Evolutionary conservation across 2,888 invertebrate genomes (phyloP).

Genomic region (Toxonevra muliebris): DNA sequence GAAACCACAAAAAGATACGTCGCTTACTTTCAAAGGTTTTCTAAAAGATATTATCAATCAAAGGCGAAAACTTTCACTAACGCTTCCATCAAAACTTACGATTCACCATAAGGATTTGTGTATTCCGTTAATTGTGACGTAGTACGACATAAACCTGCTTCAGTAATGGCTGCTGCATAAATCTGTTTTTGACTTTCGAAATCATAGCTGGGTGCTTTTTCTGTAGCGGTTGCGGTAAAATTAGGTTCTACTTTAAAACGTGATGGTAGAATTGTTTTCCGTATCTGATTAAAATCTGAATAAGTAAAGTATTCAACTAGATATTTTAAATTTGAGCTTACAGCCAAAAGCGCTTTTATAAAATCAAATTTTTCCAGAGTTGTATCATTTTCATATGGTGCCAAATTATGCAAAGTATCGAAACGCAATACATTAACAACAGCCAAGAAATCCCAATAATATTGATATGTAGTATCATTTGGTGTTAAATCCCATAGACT

Average conservation of each 20-base stretch:
- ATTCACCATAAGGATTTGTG: slow-evolving; percentile 51
- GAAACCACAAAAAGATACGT: slow-evolving; percentile 41
- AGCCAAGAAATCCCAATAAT: slow-evolving; percentile 52
- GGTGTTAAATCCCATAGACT: slow-evolving; percentile 46
- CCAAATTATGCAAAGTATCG: slow-evolving; percentile 45
- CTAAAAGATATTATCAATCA: slow-evolving; percentile 23
- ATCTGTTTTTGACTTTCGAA: slow-evolving; percentile 17
- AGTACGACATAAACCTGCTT: slow-evolving; percentile 58
- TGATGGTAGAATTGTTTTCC: slow-evolving; percentile 3
- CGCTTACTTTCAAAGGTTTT: slow-evolving; percentile 37
- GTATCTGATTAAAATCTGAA: slow-evolving; percentile 3
- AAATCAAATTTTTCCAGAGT: slow-evolving; percentile 46
- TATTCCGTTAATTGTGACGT: slow-evolving; percentile 49
- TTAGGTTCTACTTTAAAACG: not conserved
- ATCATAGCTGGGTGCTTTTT: slow-evolving; percentile 7
- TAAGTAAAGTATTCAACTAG: not conserved
- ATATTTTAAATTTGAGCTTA: slow-evolving; percentile 26
- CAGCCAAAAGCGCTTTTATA: slow-evolving; percentile 44
- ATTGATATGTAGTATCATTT: slow-evolving; percentile 32
- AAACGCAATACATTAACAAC: slow-evolving; percentile 46
- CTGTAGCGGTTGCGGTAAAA: not conserved
- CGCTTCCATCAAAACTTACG: slow-evolving; percentile 39
- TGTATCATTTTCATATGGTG: slow-evolving; percentile 50
- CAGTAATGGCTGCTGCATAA: slow-evolving; percentile 54
- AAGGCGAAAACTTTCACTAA: not conserved